These are phyloP conservation scores for Lithobius niger DNA, from an alignment of 1,140 invertebrate genomes.

Conservation along the genomic window DNA sequence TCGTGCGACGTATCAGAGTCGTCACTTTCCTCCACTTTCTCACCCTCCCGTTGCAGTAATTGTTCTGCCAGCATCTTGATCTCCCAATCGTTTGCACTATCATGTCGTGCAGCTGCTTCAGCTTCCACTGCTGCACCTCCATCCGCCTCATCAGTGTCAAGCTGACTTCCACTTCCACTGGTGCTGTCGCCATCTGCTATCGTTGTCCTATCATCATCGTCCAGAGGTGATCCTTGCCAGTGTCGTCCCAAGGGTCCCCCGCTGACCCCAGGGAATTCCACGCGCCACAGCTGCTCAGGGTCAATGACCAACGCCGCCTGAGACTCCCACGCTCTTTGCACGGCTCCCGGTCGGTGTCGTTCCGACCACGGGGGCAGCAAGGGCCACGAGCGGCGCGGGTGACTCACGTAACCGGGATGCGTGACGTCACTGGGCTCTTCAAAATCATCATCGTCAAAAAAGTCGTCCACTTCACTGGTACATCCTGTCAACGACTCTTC, in stretches of 20 bases:
- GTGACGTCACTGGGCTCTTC: conserved; percentile 5
- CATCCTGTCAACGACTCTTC: too few species aligned
- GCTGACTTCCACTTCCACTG: neutral
- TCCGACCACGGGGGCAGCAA: conserved; percentile 3
- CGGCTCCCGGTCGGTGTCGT: neutral
- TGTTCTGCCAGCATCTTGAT: conserved; percentile 8
- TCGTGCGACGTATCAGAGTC: too few species aligned
- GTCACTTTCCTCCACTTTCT: neutral
- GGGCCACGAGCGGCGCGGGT: conserved; percentile 11
- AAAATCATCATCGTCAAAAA: conserved; percentile 1
- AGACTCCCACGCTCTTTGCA: neutral
- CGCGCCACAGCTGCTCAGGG: conserved; percentile 5
- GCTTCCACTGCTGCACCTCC: neutral
- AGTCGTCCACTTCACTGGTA: neutral
- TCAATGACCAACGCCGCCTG: neutral
- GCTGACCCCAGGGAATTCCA: neutral
- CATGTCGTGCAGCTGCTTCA: too few species aligned
- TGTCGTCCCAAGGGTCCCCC: neutral
- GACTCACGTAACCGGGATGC: conserved; percentile 11
- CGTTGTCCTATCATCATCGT: neutral
- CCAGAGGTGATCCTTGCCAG: neutral
- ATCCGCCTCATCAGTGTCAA: neutral
- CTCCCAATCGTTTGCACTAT: conserved; percentile 6
- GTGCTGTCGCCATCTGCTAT: neutral
- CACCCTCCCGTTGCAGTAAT: neutral